A percentile compares a stretch with the other conserved stretches of the same genome.
Evolutionary conservation across 2,888 invertebrate genomes (phyloP).

Genomic region (Melanargia galathea): DNA sequence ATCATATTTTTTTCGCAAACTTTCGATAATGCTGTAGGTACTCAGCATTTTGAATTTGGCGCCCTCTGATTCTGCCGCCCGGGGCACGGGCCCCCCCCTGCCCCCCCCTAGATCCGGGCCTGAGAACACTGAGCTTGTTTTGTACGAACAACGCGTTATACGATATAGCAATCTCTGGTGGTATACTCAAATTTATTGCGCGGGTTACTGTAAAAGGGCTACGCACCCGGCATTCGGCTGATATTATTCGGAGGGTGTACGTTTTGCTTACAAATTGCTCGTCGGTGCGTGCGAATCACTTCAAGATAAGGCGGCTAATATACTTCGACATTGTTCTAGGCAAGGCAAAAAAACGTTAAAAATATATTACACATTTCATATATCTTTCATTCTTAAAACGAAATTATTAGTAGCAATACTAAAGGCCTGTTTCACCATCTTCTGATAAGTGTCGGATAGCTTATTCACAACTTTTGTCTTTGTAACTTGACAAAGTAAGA

Average conservation of each 20-base stretch:
- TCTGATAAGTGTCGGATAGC: too few relatives aligned
- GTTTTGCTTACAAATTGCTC: conserved; percentile 79
- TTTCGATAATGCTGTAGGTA: too few relatives aligned
- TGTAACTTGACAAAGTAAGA: too few relatives aligned
- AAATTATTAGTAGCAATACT: conserved; percentile 1
- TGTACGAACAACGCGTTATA: conserved; percentile 37
- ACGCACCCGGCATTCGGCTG: conserved; percentile 53
- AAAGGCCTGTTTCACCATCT: too few relatives aligned
- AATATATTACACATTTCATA: conserved; percentile 1
- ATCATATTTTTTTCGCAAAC: too few relatives aligned
- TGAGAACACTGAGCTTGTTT: conserved; percentile 35
- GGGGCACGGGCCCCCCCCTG: too few relatives aligned
- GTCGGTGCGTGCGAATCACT: conserved; percentile 64
- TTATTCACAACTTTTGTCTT: too few relatives aligned
- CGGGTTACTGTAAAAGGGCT: conserved; percentile 60
- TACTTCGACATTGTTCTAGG: conserved; percentile 56
- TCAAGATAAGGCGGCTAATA: conserved; percentile 52
- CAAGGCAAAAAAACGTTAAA: conserved; percentile 37
- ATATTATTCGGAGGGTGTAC: conserved; percentile 70
- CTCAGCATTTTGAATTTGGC: too few relatives aligned
- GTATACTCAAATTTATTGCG: conserved; percentile 67
- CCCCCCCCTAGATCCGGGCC: too few relatives aligned
- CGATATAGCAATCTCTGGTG: conserved; percentile 64
- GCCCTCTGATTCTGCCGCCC: too few relatives aligned
- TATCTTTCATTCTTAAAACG: too few relatives aligned